phyloP scores from a whole-genome alignment of 2,888 invertebrate species.

The Dusona sp. region DNA sequence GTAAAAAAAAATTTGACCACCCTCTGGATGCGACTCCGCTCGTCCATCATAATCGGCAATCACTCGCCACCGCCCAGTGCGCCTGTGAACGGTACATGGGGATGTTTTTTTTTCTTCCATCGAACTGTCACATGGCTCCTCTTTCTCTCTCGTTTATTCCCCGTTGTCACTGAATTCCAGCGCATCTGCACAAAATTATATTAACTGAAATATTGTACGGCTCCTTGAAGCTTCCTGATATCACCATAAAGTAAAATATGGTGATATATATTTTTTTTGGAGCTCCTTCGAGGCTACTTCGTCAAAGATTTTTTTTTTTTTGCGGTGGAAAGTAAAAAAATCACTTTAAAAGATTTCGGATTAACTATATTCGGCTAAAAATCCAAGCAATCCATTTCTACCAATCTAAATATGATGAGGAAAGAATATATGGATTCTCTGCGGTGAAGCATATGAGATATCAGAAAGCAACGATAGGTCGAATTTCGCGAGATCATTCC shows the following conservation, averaged over 20 bases:
- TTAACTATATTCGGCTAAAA: neutral
- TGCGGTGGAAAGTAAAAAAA: neutral
- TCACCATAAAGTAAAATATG: neutral
- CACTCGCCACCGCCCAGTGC: conserved; percentile 70
- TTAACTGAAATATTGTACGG: conserved; percentile 25
- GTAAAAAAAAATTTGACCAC: conserved; percentile 59
- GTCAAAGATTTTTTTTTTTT: neutral
- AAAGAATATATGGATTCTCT: conserved; percentile 29
- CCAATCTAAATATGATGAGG: conserved; percentile 20
- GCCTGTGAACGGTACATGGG: conserved; percentile 44
- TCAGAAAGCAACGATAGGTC: conserved; percentile 10
- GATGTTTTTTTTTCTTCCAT: conserved; percentile 54
- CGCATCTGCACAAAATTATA: conserved; percentile 55
- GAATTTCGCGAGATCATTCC: conserved; percentile 56
- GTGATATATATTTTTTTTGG: neutral
- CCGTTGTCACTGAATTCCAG: conserved; percentile 40
- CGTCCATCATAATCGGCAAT: conserved; percentile 74
- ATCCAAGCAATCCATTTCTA: conserved; percentile 6
- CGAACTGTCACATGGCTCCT: conserved; percentile 58
- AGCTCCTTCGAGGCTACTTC: neutral
- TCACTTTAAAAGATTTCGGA: neutral
- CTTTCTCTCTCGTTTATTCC: conserved; percentile 44
- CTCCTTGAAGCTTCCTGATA: neutral
- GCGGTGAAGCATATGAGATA: conserved; percentile 1
- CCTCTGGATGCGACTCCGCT: conserved; percentile 62